phyloP scores from a whole-genome alignment of 1,140 invertebrate genomes.

The Oppia nitens region DNA sequence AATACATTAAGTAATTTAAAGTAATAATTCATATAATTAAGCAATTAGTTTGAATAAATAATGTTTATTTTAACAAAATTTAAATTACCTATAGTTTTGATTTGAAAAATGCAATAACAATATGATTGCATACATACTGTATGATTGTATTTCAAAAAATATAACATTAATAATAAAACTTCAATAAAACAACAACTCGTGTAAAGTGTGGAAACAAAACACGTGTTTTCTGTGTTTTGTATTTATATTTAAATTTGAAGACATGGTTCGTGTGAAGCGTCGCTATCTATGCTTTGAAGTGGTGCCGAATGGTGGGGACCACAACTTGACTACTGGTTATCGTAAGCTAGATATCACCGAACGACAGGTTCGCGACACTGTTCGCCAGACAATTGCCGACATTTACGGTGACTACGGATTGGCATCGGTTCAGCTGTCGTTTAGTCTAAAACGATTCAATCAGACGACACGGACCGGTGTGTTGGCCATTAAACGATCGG shows the following conservation, averaged over 20 bases:
- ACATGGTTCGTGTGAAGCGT: conserved; percentile 5
- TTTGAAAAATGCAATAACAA: too few species aligned
- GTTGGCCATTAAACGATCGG: conserved; percentile 3
- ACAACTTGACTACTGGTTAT: not conserved
- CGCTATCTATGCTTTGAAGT: conserved; percentile 1
- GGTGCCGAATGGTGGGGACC: not conserved
- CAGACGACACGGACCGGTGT: conserved; percentile 5
- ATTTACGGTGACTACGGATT: conserved; percentile 6
- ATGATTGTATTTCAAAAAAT: too few species aligned
- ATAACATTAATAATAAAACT: too few species aligned
- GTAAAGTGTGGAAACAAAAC: not conserved
- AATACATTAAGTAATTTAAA: too few species aligned
- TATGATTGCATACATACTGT: too few species aligned
- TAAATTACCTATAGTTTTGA: too few species aligned
- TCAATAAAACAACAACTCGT: not conserved
- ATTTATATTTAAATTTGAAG: not conserved
- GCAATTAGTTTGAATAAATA: too few species aligned
- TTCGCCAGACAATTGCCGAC: conserved; percentile 1
- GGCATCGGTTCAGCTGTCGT: conserved; percentile 2
- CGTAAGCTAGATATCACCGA: not conserved
- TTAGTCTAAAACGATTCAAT: not conserved
- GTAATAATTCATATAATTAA: too few species aligned
- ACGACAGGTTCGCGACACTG: not conserved
- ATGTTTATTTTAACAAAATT: too few species aligned
- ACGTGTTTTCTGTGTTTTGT: not conserved